phyloP scores from a whole-genome alignment of 1,140 invertebrate genomes.

The Drosophila miranda region DNA sequence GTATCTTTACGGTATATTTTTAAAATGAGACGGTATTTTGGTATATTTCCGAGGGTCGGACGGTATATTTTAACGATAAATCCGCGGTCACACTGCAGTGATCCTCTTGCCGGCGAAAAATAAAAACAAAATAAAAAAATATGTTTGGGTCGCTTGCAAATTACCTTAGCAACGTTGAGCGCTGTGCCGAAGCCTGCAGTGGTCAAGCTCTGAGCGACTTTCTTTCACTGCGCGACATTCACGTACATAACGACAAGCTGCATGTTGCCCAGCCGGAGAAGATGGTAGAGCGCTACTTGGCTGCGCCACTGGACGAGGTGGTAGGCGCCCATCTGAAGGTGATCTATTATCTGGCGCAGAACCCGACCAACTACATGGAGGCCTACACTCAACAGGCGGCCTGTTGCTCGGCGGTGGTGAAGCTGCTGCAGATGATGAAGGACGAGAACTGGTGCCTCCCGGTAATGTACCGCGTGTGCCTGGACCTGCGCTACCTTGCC shows the following conservation, averaged over 20 bases:
- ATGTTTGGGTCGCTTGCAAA: constrained; percentile 74
- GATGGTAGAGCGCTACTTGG: constrained; percentile 88
- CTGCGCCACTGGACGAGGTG: constrained; percentile 90
- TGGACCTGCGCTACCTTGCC: constrained; percentile 94
- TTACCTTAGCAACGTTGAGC: constrained; percentile 67
- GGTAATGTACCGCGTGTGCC: constrained; percentile 93
- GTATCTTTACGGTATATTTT: too few species aligned
- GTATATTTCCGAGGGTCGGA: too few species aligned
- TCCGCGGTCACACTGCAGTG: constrained; percentile 4
- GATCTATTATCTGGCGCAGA: constrained; percentile 77
- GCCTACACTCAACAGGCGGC: constrained; percentile 91
- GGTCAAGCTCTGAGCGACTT: constrained; percentile 84
- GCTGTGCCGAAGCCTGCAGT: constrained; percentile 66
- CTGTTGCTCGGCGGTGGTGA: constrained; percentile 91
- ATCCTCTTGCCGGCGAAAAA: constrained; percentile 1
- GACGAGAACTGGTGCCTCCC: constrained; percentile 98
- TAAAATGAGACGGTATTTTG: too few species aligned
- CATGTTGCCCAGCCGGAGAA: constrained; percentile 87
- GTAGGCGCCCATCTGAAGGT: constrained; percentile 90
- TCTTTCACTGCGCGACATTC: constrained; percentile 90
- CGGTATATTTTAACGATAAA: neutral
- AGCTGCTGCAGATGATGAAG: constrained; percentile 93
- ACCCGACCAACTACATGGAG: constrained; percentile 85
- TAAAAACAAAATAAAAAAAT: constrained; percentile 3
- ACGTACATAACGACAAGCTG: constrained; percentile 88